Evolutionary conservation across 2,888 invertebrate species (phyloP), one percentile per base, ranked within the genome.

Genomic region (Chaitophorus viminalis): DNA sequence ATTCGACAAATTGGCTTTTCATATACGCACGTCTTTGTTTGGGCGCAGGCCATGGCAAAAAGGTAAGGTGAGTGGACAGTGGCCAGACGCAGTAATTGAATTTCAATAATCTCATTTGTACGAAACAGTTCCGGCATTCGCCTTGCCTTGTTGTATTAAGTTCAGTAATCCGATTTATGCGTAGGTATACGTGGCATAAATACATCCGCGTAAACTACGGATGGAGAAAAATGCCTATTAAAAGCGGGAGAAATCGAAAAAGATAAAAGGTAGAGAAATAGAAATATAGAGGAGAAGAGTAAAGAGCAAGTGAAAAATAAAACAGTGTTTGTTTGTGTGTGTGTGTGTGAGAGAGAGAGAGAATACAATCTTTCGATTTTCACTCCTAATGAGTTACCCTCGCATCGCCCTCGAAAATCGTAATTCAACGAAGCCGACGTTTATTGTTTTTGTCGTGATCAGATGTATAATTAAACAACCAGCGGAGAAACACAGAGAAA

Each of bases 391-490:
- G 83, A 84, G 83, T 84, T 36, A n/a, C 60, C 46, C 68, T 46
- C 39, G 21, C 36, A 11, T 60, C 1, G 25, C 33, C 9, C 82
- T 52, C 3, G 33, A 60, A 65, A 60, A 60, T 46, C 75, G 77
- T 78, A 78, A 85, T 39, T 85, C 52, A 85, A 52, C 68, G n/a
- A 1, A 77, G 70, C 70, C 52, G 68, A 85, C 85, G 85, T 85
- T 77, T 78, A 85, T 85, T 85, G 85, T 85, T 85, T 85, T 85
- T 85, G 76, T 78, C 77, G 85, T 29, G 77, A 78, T 77, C 85
- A 70, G 77, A 85, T 85, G 85, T 85, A 85, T 85, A 85, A 85
- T 85, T 85, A 85, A 85, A 85, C 85, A 29, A 78, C 75, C 52
- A 52, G 33, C 68, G 68, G 46, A 14, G 14, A 36, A 36, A 36